Conservation (phyloP, 2,113 vertebrate species). For the Camelus dromedarius region DNA sequence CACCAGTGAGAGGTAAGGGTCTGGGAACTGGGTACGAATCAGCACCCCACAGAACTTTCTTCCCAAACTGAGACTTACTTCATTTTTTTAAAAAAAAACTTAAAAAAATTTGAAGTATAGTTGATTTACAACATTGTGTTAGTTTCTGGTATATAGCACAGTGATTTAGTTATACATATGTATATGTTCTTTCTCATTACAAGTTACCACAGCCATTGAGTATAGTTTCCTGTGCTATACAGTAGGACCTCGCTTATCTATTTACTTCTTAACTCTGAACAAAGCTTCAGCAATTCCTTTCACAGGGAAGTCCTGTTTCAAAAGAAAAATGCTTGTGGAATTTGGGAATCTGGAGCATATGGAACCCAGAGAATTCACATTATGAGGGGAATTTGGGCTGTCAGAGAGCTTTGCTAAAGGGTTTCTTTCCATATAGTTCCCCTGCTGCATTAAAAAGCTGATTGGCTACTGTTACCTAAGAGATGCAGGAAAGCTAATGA, state of each 20-base stretch:
- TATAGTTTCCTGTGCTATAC: no score
- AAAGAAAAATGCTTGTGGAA: neutral
- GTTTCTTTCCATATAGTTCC: neutral
- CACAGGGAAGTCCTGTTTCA: neutral
- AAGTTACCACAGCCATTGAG: no score
- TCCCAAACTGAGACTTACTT: neutral
- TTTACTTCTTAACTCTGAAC: neutral
- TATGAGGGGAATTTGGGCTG: neutral
- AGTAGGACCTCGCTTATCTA: no score
- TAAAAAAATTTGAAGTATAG: no score
- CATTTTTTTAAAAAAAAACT: no score
- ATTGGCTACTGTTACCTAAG: slow-evolving; percentile 47
- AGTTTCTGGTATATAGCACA: no score
- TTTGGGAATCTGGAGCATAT: neutral
- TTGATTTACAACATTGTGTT: no score
- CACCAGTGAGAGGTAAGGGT: neutral
- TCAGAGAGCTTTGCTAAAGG: neutral
- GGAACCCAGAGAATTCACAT: neutral
- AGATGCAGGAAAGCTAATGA: slow-evolving; percentile 50
- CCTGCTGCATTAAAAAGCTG: slow-evolving; percentile 7
- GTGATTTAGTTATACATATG: no score
- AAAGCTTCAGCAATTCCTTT: neutral
- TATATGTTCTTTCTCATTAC: no score
- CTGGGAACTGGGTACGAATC: neutral
- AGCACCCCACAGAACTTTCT: neutral